These are phyloP conservation scores for Scaptomyza graminum DNA, from an alignment of 1,140 invertebrate genomes.

Conservation along the genomic window DNA sequence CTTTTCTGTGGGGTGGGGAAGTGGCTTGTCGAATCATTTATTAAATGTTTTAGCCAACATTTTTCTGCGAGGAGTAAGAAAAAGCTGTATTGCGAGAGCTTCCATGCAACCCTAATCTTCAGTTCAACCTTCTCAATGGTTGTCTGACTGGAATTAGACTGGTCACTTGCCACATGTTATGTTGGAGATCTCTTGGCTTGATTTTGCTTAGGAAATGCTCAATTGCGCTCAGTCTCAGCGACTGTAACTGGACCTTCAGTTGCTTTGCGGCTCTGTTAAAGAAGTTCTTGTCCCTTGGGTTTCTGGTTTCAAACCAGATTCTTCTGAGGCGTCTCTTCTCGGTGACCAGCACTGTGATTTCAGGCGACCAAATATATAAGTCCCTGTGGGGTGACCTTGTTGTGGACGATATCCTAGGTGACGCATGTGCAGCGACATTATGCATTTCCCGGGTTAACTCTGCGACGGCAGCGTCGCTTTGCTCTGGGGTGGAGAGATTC, in stretches of 20 bases:
- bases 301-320: neutral
- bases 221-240: neutral
- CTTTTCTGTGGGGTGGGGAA: too few species aligned
- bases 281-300: neutral
- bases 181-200: too few species aligned
- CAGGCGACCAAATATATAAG: neutral
- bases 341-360: neutral
- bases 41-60: too few species aligned
- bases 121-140: too few species aligned
- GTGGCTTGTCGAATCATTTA: too few species aligned
- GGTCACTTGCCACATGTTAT: too few species aligned
- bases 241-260: neutral
- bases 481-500: neutral
- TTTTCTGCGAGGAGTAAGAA: too few species aligned
- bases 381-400: neutral
- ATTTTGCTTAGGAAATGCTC: neutral
- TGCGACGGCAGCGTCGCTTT: neutral
- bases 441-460: neutral
- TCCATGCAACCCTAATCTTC: too few species aligned
- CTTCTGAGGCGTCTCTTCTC: neutral
- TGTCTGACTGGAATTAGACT: too few species aligned
- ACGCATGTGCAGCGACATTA: neutral
- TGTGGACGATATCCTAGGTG: neutral
- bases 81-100: too few species aligned
- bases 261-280: neutral